These are phyloP conservation scores for Brachystomella parvula DNA, from an alignment of 1,140 invertebrate genomes.

Conservation along the genomic window DNA sequence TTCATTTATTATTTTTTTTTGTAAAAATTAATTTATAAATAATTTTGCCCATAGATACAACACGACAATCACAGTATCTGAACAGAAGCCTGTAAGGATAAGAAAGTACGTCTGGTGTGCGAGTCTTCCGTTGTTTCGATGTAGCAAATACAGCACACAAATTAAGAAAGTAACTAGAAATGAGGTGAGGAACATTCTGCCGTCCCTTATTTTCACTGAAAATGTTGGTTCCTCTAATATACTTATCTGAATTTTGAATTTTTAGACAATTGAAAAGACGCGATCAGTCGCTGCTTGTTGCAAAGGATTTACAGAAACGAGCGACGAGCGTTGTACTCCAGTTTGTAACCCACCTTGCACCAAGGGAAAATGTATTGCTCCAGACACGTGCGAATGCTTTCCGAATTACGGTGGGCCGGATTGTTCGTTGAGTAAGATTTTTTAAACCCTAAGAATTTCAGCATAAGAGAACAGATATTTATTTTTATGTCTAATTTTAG, in stretches of 20 bases:
- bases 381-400: slow-evolving; percentile 76
- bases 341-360: slow-evolving; percentile 71
- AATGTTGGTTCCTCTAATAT: slow-evolving; percentile 31
- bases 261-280: slow-evolving; percentile 59
- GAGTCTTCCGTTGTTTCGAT: slow-evolving; percentile 64
- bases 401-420: slow-evolving; percentile 75
- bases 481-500: slow-evolving; percentile 44
- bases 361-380: slow-evolving; percentile 66
- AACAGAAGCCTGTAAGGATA: slow-evolving; percentile 69
- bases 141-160: slow-evolving; percentile 73
- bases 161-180: slow-evolving; percentile 63
- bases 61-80: slow-evolving; percentile 61
- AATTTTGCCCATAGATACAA: slow-evolving; percentile 54
- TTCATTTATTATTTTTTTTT: slow-evolving; percentile 21
- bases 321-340: slow-evolving; percentile 58
- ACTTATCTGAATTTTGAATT: slow-evolving; percentile 23
- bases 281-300: slow-evolving; percentile 75
- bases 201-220: neutral
- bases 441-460: neutral
- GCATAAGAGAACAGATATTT: neutral
- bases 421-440: slow-evolving; percentile 75
- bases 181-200: slow-evolving; percentile 44
- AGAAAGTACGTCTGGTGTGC: slow-evolving; percentile 73
- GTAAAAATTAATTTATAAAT: neutral
- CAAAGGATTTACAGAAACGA: slow-evolving; percentile 58